phyloP scores from a whole-genome alignment of 2,888 invertebrate species.

The Volucella inanis region DNA sequence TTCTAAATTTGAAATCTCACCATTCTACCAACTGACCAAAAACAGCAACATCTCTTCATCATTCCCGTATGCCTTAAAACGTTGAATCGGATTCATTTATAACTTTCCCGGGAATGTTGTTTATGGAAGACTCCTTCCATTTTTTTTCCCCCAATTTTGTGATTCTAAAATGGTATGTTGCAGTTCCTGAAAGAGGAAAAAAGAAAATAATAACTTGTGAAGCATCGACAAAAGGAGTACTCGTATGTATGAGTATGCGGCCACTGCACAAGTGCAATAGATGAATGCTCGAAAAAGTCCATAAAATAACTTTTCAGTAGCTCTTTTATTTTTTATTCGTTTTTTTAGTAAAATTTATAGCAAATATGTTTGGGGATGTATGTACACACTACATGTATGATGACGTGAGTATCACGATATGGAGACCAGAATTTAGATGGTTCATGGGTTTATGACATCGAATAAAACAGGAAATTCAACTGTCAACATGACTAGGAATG shows the following conservation, averaged over 20 bases:
- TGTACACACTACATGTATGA: too few relatives aligned
- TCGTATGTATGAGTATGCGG: slow-evolving; percentile 35
- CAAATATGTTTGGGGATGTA: slow-evolving; percentile 43
- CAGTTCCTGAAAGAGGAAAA: slow-evolving; percentile 1
- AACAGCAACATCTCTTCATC: slow-evolving; percentile 20
- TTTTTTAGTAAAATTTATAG: slow-evolving; percentile 44
- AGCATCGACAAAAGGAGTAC: slow-evolving; percentile 51
- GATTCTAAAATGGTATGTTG: slow-evolving; percentile 42
- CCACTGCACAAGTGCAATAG: not conserved
- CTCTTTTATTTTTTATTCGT: slow-evolving; percentile 27
- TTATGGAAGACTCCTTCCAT: slow-evolving; percentile 39
- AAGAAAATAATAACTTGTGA: slow-evolving; percentile 35
- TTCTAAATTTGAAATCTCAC: slow-evolving; percentile 71
- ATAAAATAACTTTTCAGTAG: slow-evolving; percentile 53
- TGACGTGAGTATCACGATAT: slow-evolving; percentile 1
- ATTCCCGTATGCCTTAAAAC: slow-evolving; percentile 17
- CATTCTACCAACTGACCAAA: slow-evolving; percentile 21
- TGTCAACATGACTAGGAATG: slow-evolving; percentile 62
- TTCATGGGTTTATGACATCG: slow-evolving; percentile 32
- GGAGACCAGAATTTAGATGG: slow-evolving; percentile 19
- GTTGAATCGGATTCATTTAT: slow-evolving; percentile 69
- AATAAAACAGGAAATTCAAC: slow-evolving; percentile 66
- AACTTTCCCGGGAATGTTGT: slow-evolving; percentile 58
- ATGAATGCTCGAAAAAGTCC: slow-evolving; percentile 48
- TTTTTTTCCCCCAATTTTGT: slow-evolving; percentile 12